These are phyloP conservation scores for Nesogale talazaci DNA, from an alignment of 2,113 vertebrate genomes.

Conservation along the genomic window DNA sequence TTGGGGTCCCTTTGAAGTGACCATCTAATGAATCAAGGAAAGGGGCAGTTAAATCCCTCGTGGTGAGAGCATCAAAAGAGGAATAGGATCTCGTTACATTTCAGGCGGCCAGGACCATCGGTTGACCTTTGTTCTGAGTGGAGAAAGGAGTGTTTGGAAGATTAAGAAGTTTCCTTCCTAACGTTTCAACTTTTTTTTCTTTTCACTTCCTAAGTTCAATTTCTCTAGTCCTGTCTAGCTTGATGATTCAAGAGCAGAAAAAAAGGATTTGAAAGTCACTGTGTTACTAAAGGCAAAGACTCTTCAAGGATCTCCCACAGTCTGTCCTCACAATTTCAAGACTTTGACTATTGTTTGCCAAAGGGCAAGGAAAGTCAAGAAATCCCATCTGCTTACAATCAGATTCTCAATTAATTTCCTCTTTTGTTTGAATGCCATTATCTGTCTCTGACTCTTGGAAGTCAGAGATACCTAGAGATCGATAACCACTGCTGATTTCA, in stretches of 20 bases:
- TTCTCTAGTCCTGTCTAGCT: slow-evolving; percentile 5
- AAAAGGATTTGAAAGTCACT: not conserved
- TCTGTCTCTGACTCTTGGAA: not conserved
- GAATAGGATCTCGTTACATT: slow-evolving; percentile 69
- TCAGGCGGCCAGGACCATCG: slow-evolving; percentile 66
- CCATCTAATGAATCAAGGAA: slow-evolving; percentile 73
- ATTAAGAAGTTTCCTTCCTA: slow-evolving; percentile 50
- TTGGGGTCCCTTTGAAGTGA: slow-evolving; percentile 79
- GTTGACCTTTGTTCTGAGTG: slow-evolving; percentile 67
- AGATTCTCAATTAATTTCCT: not conserved
- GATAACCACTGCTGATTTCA: not conserved
- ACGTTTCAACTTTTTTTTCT: not conserved
- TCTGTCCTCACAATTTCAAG: slow-evolving; percentile 24
- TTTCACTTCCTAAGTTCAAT: not conserved
- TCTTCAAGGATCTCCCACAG: not conserved
- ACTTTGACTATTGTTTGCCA: not conserved
- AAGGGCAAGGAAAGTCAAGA: slow-evolving; percentile 14
- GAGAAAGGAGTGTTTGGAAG: slow-evolving; percentile 44
- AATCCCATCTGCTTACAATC: slow-evolving; percentile 17
- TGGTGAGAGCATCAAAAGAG: slow-evolving; percentile 78
- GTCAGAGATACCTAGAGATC: not conserved
- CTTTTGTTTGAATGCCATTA: not conserved
- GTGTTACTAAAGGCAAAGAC: slow-evolving; percentile 7
- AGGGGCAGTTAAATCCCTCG: slow-evolving; percentile 70
- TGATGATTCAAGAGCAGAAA: slow-evolving; percentile 44